These are phyloP conservation scores for Notodonta dromedarius DNA, from an alignment of 2,888 invertebrate genomes.

Conservation along the genomic window DNA sequence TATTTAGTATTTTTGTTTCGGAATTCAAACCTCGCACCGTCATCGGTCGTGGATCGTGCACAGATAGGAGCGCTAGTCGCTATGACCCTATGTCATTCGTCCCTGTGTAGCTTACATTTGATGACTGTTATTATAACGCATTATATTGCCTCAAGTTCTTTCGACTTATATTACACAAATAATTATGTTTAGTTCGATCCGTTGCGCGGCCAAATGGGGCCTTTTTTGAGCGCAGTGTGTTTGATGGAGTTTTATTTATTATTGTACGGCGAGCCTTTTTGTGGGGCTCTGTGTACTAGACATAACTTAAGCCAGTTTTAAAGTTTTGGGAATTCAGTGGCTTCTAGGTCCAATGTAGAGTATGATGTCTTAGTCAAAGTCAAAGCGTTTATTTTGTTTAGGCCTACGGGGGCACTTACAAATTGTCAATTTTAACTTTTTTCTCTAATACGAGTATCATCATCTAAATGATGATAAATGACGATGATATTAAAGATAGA, in stretches of 20 bases:
- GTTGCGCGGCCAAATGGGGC: constrained; percentile 1
- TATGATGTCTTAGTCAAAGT: too few relatives aligned
- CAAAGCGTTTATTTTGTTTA: too few relatives aligned
- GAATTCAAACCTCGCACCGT: not conserved
- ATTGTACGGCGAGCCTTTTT: too few relatives aligned
- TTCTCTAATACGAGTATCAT: too few relatives aligned
- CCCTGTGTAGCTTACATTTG: constrained; percentile 41
- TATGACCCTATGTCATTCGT: constrained; percentile 43
- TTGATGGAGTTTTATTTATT: not conserved
- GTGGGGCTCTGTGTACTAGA: too few relatives aligned
- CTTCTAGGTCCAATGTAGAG: too few relatives aligned
- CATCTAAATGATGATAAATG: too few relatives aligned
- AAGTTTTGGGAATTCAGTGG: too few relatives aligned
- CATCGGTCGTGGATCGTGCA: not conserved
- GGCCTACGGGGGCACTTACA: too few relatives aligned
- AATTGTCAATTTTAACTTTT: too few relatives aligned
- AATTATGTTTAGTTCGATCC: constrained; percentile 9
- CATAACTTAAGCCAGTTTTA: too few relatives aligned
- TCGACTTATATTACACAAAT: constrained; percentile 21
- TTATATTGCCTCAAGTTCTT: constrained; percentile 21
- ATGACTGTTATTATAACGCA: constrained; percentile 48
- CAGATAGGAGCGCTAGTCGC: constrained; percentile 9
- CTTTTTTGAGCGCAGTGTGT: constrained; percentile 6
- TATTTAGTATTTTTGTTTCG: not conserved
- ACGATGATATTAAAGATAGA: too few relatives aligned